Evolutionary conservation across 2,797 vertebrate species (phyloP).

Genomic region (Protonibea diacanthus): DNA sequence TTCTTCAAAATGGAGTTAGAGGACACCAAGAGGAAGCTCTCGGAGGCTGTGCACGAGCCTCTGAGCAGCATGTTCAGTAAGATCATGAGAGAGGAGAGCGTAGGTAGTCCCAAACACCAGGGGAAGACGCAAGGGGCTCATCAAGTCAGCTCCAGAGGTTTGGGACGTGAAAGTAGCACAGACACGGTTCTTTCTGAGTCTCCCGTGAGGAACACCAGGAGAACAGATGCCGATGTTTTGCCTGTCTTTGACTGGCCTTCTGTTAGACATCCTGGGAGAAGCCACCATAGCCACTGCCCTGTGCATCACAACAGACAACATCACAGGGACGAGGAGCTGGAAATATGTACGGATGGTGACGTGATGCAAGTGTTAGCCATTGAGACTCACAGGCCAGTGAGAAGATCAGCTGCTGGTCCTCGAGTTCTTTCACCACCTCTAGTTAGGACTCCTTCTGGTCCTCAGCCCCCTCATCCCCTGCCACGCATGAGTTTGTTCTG

Average conservation of each 20-base stretch:
- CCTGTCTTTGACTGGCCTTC: slow-evolving; percentile 78
- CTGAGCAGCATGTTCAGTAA: slow-evolving; percentile 90
- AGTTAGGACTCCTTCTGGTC: not conserved
- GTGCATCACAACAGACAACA: slow-evolving; percentile 59
- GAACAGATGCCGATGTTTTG: slow-evolving; percentile 69
- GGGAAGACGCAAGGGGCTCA: slow-evolving; percentile 58
- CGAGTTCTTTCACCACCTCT: slow-evolving; percentile 10
- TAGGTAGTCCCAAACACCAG: slow-evolving; percentile 78
- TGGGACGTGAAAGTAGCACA: slow-evolving; percentile 64
- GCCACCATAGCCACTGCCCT: slow-evolving; percentile 57
- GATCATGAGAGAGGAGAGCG: slow-evolving; percentile 89
- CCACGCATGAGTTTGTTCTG: slow-evolving; percentile 84
- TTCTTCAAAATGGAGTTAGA: slow-evolving; percentile 92
- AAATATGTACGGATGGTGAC: slow-evolving; percentile 84
- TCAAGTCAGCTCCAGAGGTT: slow-evolving; percentile 58
- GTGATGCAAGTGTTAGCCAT: slow-evolving; percentile 80
- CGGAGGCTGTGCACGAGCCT: slow-evolving; percentile 91
- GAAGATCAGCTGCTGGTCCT: slow-evolving; percentile 5
- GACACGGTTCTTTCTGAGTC: slow-evolving; percentile 67
- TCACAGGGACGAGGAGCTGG: slow-evolving; percentile 73
- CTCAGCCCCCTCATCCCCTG: slow-evolving; percentile 62
- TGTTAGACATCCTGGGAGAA: slow-evolving; percentile 49
- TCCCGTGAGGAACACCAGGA: slow-evolving; percentile 62
- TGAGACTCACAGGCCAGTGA: slow-evolving; percentile 26
- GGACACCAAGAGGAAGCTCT: slow-evolving; percentile 89